phyloP scores from a whole-genome alignment of 2,888 invertebrate species.

The Dysmachus trigonus region DNA sequence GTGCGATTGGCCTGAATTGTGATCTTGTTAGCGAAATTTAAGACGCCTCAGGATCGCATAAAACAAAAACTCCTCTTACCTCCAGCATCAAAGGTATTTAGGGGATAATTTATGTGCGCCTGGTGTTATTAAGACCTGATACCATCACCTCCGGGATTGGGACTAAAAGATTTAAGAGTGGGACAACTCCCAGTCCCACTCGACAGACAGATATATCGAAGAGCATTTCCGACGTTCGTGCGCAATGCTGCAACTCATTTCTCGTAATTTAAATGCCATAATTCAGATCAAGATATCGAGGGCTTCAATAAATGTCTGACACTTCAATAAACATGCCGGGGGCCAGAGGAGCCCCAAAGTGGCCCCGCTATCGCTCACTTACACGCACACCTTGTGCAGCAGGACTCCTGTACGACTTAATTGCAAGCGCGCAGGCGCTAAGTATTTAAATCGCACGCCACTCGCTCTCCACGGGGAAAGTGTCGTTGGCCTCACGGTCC shows the following conservation, averaged over 20 bases:
- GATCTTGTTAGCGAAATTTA: slow-evolving; percentile 36
- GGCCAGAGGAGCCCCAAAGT: neutral
- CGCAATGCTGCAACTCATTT: slow-evolving; percentile 17
- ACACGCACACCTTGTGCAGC: slow-evolving; percentile 17
- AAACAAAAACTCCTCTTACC: neutral
- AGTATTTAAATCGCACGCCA: slow-evolving; percentile 41
- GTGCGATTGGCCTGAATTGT: slow-evolving; percentile 11
- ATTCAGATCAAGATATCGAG: slow-evolving; percentile 44
- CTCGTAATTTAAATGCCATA: slow-evolving; percentile 42
- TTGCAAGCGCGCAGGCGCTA: slow-evolving; percentile 40
- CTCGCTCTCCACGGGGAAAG: neutral
- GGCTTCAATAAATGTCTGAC: slow-evolving; percentile 41
- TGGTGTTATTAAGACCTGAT: slow-evolving; percentile 18
- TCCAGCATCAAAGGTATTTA: neutral
- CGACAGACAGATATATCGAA: neutral
- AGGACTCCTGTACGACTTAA: slow-evolving; percentile 35
- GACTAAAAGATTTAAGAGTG: neutral
- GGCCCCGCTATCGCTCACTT: slow-evolving; percentile 3
- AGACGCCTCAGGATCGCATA: neutral
- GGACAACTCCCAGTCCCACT: neutral
- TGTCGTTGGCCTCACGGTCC: slow-evolving; percentile 28
- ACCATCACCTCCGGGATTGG: slow-evolving; percentile 1
- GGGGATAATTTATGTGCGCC: slow-evolving; percentile 4
- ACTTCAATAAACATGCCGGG: slow-evolving; percentile 42
- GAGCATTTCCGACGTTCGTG: slow-evolving; percentile 20